These are phyloP conservation scores for Andrena camellia DNA, from an alignment of 2,888 invertebrate species.

Conservation along the genomic window DNA sequence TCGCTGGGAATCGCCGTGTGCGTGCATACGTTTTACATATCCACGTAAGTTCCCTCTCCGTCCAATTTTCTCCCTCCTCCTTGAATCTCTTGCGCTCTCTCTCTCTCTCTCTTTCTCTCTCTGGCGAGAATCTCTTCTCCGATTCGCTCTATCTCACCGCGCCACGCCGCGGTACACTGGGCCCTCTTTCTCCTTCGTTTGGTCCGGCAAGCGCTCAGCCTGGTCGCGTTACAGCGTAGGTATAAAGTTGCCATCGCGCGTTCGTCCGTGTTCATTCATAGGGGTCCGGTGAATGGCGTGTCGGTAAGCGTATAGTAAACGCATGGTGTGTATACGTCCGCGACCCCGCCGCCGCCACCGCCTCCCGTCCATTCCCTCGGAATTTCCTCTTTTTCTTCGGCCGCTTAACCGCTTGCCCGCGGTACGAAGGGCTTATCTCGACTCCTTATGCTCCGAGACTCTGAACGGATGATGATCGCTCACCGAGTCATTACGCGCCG, in stretches of 20 bases:
- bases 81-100: constrained; percentile 14
- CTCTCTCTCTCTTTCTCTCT: constrained; percentile 6
- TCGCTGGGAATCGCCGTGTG: constrained; percentile 23
- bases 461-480: background rate
- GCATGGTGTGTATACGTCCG: constrained; percentile 33
- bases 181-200: constrained; percentile 60
- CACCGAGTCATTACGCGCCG: background rate
- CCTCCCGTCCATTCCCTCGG: background rate
- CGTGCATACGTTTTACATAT: constrained; percentile 59
- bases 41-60: constrained; percentile 36
- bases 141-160: background rate
- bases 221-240: constrained; percentile 62
- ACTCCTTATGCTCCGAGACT: background rate
- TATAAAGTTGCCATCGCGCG: constrained; percentile 75
- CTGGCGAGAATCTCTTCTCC: background rate
- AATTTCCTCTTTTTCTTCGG: constrained; percentile 13
- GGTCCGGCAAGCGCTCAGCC: constrained; percentile 44
- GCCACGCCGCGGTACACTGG: constrained; percentile 5
- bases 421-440: background rate
- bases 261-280: constrained; percentile 82
- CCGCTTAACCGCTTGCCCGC: background rate
- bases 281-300: constrained; percentile 81
- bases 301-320: constrained; percentile 73
- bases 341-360: background rate
- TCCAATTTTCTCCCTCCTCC: constrained; percentile 22